phyloP scores from a whole-genome alignment of 2,797 vertebrate species.

The Nannoperca australis region DNA sequence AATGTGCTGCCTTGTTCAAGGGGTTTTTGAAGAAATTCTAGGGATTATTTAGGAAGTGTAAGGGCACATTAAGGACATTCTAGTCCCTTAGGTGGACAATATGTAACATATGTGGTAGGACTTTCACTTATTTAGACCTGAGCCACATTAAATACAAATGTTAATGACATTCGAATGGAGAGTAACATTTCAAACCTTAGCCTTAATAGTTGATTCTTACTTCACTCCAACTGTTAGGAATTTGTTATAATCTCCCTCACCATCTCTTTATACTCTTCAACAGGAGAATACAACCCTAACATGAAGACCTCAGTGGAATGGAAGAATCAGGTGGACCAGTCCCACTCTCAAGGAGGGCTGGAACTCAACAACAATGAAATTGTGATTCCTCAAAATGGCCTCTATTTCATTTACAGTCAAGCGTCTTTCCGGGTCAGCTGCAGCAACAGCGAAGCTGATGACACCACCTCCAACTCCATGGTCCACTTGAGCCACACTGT shows the following conservation, averaged over 20 bases:
- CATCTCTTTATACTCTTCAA: not conserved
- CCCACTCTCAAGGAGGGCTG: conserved; percentile 71
- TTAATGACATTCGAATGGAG: not conserved
- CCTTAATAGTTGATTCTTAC: not conserved
- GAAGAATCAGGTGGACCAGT: conserved; percentile 65
- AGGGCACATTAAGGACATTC: no score
- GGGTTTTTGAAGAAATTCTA: not conserved
- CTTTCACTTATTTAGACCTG: not conserved
- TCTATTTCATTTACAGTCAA: conserved; percentile 87
- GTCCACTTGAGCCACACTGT: conserved; percentile 77
- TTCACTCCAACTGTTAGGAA: not conserved
- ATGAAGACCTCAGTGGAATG: conserved; percentile 62
- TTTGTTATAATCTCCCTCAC: not conserved
- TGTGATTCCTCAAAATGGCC: conserved; percentile 68
- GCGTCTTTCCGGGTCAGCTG: conserved; percentile 79
- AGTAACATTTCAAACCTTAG: not conserved
- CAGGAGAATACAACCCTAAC: conserved; percentile 59
- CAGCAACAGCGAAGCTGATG: fast-evolving
- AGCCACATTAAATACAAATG: not conserved
- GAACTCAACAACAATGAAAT: conserved; percentile 74
- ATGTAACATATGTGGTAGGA: not conserved
- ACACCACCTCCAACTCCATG: fast-evolving
- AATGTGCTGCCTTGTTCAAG: not conserved
- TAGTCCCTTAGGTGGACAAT: not conserved
- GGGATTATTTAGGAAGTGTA: not conserved